Base-by-base conservation (phyloP, 2,113 vertebrate genomes). In the Carassius auratus region DNA sequence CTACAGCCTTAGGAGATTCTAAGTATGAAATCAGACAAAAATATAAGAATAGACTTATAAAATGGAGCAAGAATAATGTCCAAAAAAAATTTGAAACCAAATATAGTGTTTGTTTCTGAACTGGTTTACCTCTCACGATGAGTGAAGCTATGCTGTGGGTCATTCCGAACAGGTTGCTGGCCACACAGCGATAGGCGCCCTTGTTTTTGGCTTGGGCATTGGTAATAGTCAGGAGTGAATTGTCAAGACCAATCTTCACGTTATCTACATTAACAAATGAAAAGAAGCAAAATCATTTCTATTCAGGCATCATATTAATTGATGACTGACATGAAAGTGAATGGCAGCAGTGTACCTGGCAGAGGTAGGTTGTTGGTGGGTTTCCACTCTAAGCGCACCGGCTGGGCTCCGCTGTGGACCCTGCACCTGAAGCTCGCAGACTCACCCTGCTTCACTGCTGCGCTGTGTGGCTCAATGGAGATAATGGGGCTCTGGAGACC, bases 401-500 rank as follows among this genome's bases (percentile, higher is more conserved):
- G 98, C 61, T 92, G 93, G 0, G 96, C 96, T 0, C 97, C 97
- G 0, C 96, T 96, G 0, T 98, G 95, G 81, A 99, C 0, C 0
- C 93, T 93, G 91, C 98, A 99, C 88, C 91, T 96, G 94, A 99
- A 98, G 91, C 94, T 95, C 86, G 96, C 95, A 0, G 96, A 94
- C 21, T 96, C 96, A 0, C 97, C 97, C 0, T 92, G 91, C 1
- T 94, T 94, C 86, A 99, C 96, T 0, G 94, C 93, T 23, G 95
- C 93, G 12, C 95, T 97, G 92, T 98, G 97, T 0, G 97, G 97
- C 88, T 98, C 96, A 0, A 98, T 97, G 90, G 96, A 97, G 89
- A 99, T 99, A 91, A 99, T 97, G 0, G 98, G 98, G 78, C 95
- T 96, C 90, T 96, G 95, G 6, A 96, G 95, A 84, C 98, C 98